Base-by-base conservation (phyloP, 2,113 vertebrate genomes). In the Zingel zingel region DNA sequence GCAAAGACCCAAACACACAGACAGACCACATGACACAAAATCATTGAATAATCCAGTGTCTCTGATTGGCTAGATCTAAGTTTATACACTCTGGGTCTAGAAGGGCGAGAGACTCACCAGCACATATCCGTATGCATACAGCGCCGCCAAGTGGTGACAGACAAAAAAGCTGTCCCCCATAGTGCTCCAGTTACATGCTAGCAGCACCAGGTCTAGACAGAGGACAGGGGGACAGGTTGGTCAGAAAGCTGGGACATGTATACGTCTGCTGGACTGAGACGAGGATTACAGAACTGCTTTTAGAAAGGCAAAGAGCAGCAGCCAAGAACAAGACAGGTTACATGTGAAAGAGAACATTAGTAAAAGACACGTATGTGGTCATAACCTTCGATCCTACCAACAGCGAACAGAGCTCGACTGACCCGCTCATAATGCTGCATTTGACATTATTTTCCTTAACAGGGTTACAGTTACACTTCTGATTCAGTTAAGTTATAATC, bases 81-180 rank as follows among this genome's bases (percentile, higher is more conserved):
- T 39, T 8, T 2, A 8, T 2, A 23, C 53, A 66, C 23, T 69
- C 5, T 21, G 30, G 23, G 21, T 15, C 18, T 21, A 25, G 9
- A 45, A 1, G 54, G 64, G 27, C 0, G 47, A 57, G 0, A 0
- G 6, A 81, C 95, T 89, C 90, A 97, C 96, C 96, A 97, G 88
- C 59, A 97, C 95, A 39, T 94, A 96, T 89, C 95, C 95, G 23
- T 97, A 96, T 53, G 96, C 95, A 30, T 96, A 97, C 57, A 97
- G 95, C 74, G 96, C 96, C 85, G 95, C 94, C 93, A 95, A 91
- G 94, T 96, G 95, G 94, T 96, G 95, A 81, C 95, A 96, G 5
- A 95, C 93, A 10, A 96, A 96, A 89, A 96, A 96, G 27, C 91
- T 79, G 89, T 96, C 96, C 19, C 95, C 95, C 94, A 96, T 93